These are phyloP conservation scores for Lindbergichthys nudifrons DNA, from an alignment of 2,797 vertebrate genomes.

Conservation along the genomic window DNA sequence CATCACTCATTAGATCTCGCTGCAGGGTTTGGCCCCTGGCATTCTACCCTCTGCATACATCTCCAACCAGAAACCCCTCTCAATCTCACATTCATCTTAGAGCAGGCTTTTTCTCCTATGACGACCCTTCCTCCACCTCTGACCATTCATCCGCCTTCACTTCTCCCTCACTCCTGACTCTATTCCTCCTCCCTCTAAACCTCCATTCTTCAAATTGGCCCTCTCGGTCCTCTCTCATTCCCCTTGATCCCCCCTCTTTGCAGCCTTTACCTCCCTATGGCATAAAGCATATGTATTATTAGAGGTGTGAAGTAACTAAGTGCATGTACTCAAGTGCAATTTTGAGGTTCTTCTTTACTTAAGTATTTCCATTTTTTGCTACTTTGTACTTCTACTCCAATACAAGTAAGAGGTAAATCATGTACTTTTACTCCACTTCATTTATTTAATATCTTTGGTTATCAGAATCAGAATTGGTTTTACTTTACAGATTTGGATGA, in stretches of 20 bases:
- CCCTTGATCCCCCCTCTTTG: slow-evolving; percentile 48
- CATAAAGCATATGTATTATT: neutral
- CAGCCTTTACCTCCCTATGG: slow-evolving; percentile 25
- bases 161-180: slow-evolving; percentile 41
- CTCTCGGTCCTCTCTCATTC: slow-evolving; percentile 31
- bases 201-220: slow-evolving; percentile 52
- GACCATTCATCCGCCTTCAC: slow-evolving; percentile 63
- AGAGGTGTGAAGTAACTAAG: no score
- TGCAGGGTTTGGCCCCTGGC: slow-evolving; percentile 21
- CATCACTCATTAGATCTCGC: slow-evolving; percentile 28
- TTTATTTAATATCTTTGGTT: no score
- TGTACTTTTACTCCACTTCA: no score
- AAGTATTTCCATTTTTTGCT: no score
- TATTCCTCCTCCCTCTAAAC: slow-evolving; percentile 38
- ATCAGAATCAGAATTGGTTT: no score
- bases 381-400: no score
- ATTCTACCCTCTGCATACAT: slow-evolving; percentile 28
- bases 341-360: no score
- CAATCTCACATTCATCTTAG: slow-evolving; percentile 45
- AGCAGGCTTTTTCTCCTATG: slow-evolving; percentile 41
- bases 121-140: slow-evolving; percentile 52
- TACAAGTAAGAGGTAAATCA: no score
- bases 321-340: no score
- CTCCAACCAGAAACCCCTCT: slow-evolving; percentile 23
- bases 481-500: no score